phyloP scores from a whole-genome alignment of 2,797 vertebrate genomes.

The Eulemur albifrons region DNA sequence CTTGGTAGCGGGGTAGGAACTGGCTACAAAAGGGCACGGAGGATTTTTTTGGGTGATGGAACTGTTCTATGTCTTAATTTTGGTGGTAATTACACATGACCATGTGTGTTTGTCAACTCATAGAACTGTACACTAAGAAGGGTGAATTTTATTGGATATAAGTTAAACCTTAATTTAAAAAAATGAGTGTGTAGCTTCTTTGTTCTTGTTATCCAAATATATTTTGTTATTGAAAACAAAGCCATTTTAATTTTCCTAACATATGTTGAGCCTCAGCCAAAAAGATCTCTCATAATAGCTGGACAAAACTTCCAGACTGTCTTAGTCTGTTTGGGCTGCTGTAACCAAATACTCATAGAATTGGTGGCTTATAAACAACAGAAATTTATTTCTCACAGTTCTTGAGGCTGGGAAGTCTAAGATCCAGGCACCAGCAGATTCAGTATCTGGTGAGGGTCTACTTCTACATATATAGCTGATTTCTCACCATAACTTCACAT shows the following conservation, averaged over 20 bases:
- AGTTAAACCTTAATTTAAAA: not conserved
- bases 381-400: not conserved
- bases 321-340: not conserved
- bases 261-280: not conserved
- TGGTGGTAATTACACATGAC: not conserved
- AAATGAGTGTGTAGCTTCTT: not conserved
- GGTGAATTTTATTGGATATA: not conserved
- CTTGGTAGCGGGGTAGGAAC: not conserved
- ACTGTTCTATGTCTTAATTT: not conserved
- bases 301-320: not conserved
- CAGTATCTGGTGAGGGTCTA: not conserved
- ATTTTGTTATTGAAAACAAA: not conserved
- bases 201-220: not conserved
- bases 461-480: not conserved
- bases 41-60: not conserved
- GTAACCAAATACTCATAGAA: not conserved
- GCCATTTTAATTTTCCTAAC: conserved; percentile 21
- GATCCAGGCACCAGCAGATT: not conserved
- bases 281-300: not conserved
- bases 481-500: not conserved
- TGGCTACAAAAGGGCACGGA: not conserved
- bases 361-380: not conserved
- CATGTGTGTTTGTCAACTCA: not conserved
- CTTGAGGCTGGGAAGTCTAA: not conserved
- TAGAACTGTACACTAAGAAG: not conserved